Evolutionary conservation across 2,113 vertebrate genomes (phyloP).

Genomic region (Alosa alosa): DNA sequence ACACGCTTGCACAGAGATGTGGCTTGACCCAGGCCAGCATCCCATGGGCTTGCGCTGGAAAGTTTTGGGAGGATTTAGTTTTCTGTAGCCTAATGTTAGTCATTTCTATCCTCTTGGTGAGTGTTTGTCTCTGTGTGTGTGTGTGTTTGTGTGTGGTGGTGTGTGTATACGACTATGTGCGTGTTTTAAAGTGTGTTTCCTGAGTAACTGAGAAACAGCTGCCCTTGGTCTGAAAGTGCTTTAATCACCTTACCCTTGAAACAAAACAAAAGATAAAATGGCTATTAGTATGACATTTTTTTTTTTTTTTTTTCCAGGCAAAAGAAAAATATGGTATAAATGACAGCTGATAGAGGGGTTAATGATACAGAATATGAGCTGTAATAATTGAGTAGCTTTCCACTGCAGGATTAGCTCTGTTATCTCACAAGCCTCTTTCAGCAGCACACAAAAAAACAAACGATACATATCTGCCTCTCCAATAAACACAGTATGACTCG

Average conservation of each 20-base stretch:
- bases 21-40: constrained; percentile 44
- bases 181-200: background rate
- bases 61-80: background rate
- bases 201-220: background rate
- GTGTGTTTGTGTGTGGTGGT: background rate
- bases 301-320: background rate
- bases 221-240: background rate
- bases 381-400: background rate
- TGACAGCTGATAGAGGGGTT: background rate
- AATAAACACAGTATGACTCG: background rate
- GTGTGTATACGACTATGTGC: background rate
- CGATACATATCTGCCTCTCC: background rate
- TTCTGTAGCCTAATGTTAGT: background rate
- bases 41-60: constrained; percentile 1
- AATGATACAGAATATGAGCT: background rate
- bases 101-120: background rate
- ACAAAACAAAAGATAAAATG: background rate
- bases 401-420: background rate
- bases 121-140: background rate
- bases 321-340: background rate
- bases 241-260: constrained; percentile 8
- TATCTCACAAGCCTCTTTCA: constrained; percentile 10
- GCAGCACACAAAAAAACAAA: background rate
- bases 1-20: constrained; percentile 38
- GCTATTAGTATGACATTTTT: background rate